Evolutionary conservation across 2,797 vertebrate genomes (phyloP).

Genomic region (Rhinophrynus dorsalis): DNA sequence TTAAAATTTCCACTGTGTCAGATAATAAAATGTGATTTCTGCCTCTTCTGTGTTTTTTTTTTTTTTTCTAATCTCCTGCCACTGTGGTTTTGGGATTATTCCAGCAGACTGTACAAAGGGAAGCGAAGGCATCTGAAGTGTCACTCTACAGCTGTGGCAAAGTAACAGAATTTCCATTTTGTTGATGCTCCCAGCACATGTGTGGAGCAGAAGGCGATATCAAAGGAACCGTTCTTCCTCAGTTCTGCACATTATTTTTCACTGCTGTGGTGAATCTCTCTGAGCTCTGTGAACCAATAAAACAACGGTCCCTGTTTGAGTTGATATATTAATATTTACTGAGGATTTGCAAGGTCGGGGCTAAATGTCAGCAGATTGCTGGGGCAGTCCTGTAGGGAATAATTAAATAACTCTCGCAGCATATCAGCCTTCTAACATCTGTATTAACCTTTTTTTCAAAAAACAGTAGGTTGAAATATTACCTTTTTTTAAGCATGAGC

Average conservation of each 20-base stretch:
- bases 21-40: constrained; percentile 81
- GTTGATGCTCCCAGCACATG: constrained; percentile 80
- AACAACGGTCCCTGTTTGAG: constrained; percentile 75
- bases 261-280: constrained; percentile 75
- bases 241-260: constrained; percentile 70
- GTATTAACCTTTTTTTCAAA: constrained; percentile 74
- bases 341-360: constrained; percentile 81
- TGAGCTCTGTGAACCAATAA: constrained; percentile 74
- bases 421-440: constrained; percentile 77
- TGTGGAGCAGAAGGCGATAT: constrained; percentile 88
- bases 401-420: constrained; percentile 81
- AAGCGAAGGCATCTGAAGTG: constrained; percentile 88
- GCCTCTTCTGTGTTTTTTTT: constrained; percentile 56
- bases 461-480: constrained; percentile 66
- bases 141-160: constrained; percentile 84
- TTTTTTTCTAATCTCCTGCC: constrained; percentile 86
- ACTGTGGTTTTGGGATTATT: constrained; percentile 88
- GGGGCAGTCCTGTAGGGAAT: constrained; percentile 78
- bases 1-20: constrained; percentile 74
- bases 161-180: constrained; percentile 78
- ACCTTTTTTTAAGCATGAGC: constrained; percentile 59
- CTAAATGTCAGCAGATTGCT: constrained; percentile 85
- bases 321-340: constrained; percentile 85
- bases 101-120: constrained; percentile 86
- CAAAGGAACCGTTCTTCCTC: constrained; percentile 77